Evolutionary conservation across 1,140 invertebrate species (phyloP).

Genomic region (Dolichoris vasculosae): DNA sequence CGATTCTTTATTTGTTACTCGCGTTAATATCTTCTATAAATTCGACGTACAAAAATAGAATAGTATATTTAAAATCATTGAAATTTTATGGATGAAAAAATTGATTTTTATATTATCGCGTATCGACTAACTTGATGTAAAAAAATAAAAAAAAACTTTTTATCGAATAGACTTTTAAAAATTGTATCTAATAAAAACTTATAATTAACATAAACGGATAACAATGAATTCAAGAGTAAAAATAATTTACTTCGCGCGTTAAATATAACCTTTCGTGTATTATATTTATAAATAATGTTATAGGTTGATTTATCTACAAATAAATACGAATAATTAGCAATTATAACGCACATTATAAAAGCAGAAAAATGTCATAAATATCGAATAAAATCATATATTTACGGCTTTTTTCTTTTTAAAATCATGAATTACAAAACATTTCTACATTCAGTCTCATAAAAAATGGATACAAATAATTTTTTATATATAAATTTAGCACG

Average conservation of each 20-base stretch:
- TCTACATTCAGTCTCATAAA: too few relatives aligned
- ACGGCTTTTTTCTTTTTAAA: too few relatives aligned
- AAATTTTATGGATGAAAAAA: neutral
- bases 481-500: too few relatives aligned
- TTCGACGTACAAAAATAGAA: neutral
- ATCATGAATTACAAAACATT: too few relatives aligned
- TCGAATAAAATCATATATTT: neutral
- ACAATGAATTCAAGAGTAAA: too few relatives aligned
- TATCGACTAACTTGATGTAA: neutral
- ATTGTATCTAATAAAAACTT: too few relatives aligned
- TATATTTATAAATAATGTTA: neutral
- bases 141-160: neutral
- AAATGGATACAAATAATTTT: too few relatives aligned
- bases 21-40: too few relatives aligned
- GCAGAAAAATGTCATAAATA: neutral
- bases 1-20: too few relatives aligned
- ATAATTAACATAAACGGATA: too few relatives aligned
- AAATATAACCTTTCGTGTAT: neutral
- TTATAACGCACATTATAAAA: neutral
- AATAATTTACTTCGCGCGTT: too few relatives aligned
- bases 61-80: neutral
- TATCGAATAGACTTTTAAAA: too few relatives aligned
- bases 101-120: neutral
- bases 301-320: neutral
- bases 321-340: neutral